Evolutionary conservation across 2,888 invertebrate species (phyloP).

Genomic region (Boloria selene): DNA sequence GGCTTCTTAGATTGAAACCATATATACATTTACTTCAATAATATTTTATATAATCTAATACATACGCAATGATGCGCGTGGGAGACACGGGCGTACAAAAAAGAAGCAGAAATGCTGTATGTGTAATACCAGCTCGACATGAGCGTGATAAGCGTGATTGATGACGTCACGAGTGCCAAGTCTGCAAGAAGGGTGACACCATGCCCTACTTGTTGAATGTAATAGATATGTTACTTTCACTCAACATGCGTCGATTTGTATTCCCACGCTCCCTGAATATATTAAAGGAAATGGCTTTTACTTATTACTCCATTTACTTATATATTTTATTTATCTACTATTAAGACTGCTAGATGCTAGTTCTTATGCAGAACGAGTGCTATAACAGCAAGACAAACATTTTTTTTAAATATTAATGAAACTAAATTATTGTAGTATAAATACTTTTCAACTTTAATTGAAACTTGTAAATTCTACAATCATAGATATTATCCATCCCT

Average conservation of each 20-base stretch:
- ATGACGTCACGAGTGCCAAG: slow-evolving; percentile 64
- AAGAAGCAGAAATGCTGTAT: slow-evolving; percentile 32
- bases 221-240: slow-evolving; percentile 22
- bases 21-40: slow-evolving; percentile 11
- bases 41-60: slow-evolving; percentile 19
- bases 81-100: slow-evolving; percentile 15
- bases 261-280: slow-evolving; percentile 2
- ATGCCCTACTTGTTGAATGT: slow-evolving; percentile 46
- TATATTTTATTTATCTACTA: no score
- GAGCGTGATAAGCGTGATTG: slow-evolving; percentile 73
- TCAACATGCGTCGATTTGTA: neutral
- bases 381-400: no score
- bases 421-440: no score
- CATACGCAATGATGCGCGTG: slow-evolving; percentile 20
- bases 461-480: no score
- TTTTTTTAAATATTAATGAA: no score
- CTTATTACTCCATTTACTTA: neutral
- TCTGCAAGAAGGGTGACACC: slow-evolving; percentile 37
- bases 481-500: no score
- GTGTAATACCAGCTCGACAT: slow-evolving; percentile 36
- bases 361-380: no score
- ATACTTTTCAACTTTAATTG: no score
- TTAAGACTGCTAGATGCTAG: no score
- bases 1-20: slow-evolving; percentile 1
- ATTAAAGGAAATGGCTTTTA: neutral